Evolutionary conservation across 2,888 invertebrate genomes (phyloP), one percentile per base, ranked within the genome.

Genomic region (Acrobasis repandana): DNA sequence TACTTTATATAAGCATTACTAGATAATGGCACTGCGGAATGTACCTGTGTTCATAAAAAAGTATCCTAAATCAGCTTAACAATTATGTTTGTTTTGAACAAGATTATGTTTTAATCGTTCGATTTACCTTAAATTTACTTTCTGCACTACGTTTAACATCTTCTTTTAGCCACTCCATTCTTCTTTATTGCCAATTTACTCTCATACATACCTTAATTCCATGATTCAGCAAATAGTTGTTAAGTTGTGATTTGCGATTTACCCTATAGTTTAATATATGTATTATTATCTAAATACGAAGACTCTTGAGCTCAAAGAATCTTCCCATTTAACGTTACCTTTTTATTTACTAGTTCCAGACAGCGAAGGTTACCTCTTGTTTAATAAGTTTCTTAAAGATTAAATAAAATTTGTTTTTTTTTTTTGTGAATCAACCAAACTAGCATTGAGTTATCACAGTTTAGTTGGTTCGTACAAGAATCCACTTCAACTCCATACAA

Each of bases 171-270:
- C 77, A 74, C 71, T 79, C 72, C 76, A 76, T 75, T 64, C 74
- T 69, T 74, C 70, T 84, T 90, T 89, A 90, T 90, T 89, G 89
- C 89, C 88, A 86, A 87, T 83, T 86, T 71, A 71, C 69, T 61
- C 59, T 58, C 62, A 70, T 66, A 76, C 75, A 71, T 76, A 76
- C 70, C 69, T 68, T 72, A 72, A 64, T 70, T 77, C 81, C 75
- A 83, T 87, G 91, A 89, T 82, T 75, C 85, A 75, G 84, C 88
- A 82, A 89, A 89, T 85, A 90, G 74, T 73, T 87, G 85, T 86
- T 90, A 92, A 90, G 88, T 92, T 91, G 91, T 92, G 90, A 90
- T 86, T 77, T 86, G 88, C 90, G 85, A 89, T 85, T 85, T 75
- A 82, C 86, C 88, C 88, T 89, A 90, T 85, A 82, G 75, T 80